Evolutionary conservation across 2,113 vertebrate genomes (phyloP).

Genomic region (Carettochelys insculpta): DNA sequence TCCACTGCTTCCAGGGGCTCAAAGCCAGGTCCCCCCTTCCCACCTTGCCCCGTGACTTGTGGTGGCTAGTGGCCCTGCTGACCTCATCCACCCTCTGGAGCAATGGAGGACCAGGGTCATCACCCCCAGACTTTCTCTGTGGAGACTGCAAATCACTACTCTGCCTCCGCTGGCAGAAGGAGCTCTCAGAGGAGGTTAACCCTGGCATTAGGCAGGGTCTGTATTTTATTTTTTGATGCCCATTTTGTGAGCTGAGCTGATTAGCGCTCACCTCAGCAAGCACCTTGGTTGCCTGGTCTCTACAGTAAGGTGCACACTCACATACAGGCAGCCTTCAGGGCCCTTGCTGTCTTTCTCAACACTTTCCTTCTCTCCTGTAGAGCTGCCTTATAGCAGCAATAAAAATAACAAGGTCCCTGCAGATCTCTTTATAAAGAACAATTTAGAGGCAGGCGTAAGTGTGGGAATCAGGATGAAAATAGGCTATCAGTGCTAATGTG

Average conservation of each 20-base stretch:
- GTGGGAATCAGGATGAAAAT: conserved; percentile 71
- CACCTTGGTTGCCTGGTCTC: conserved; percentile 3
- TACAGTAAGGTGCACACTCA: conserved; percentile 34
- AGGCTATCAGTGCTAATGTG: conserved; percentile 71
- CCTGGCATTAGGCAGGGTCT: not conserved
- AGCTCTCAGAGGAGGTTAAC: not conserved
- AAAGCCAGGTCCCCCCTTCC: too few species aligned
- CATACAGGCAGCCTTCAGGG: conserved; percentile 24
- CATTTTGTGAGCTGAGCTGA: conserved; percentile 28
- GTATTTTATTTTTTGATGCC: not conserved
- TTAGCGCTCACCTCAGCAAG: not conserved
- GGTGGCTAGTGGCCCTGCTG: too few species aligned
- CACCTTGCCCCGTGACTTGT: too few species aligned
- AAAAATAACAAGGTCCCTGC: conserved; percentile 83
- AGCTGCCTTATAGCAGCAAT: conserved; percentile 76
- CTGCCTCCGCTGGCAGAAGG: not conserved
- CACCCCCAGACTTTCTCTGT: not conserved
- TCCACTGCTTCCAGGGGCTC: too few species aligned
- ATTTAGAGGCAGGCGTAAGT: conserved; percentile 71
- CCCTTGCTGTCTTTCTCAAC: conserved; percentile 64
- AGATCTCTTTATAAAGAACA: conserved; percentile 78
- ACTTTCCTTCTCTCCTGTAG: conserved; percentile 62
- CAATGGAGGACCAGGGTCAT: not conserved
- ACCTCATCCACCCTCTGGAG: not conserved
- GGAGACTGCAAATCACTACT: not conserved